Evolutionary conservation across 2,888 invertebrate species (phyloP).

Genomic region (Pyrgus malvae): DNA sequence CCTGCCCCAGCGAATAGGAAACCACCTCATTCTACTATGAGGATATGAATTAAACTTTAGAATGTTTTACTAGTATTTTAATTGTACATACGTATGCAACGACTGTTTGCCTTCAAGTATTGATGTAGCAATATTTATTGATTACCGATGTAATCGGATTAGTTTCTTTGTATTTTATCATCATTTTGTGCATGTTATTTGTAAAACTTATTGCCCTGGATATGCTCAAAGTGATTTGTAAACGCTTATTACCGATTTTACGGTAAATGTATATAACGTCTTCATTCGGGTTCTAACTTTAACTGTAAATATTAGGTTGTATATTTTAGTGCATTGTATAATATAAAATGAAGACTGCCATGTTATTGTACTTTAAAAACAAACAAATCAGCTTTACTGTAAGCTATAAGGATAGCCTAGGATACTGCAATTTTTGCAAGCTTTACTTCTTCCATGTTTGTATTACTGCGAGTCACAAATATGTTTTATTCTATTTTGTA

Average conservation of each 20-base stretch:
- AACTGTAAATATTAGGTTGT: slow-evolving; percentile 71
- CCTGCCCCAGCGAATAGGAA: slow-evolving; percentile 69
- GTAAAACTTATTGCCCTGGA: slow-evolving; percentile 52
- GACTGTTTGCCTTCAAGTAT: slow-evolving; percentile 76
- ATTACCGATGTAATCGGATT: slow-evolving; percentile 71
- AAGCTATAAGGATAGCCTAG: slow-evolving; percentile 73
- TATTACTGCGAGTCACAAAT: slow-evolving; percentile 32
- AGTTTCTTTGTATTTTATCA: slow-evolving; percentile 48
- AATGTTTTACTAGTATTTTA: slow-evolving; percentile 40
- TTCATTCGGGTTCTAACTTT: slow-evolving; percentile 72
- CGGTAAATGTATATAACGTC: slow-evolving; percentile 76
- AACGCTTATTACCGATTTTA: slow-evolving; percentile 80
- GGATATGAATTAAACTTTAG: slow-evolving; percentile 60
- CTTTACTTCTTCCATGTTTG: slow-evolving; percentile 37
- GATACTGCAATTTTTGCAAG: slow-evolving; percentile 44
- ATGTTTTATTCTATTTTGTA: slow-evolving; percentile 10
- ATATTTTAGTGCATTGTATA: slow-evolving; percentile 68
- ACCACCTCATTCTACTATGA: slow-evolving; percentile 75
- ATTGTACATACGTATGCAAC: slow-evolving; percentile 62
- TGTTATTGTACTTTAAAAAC: slow-evolving; percentile 67
- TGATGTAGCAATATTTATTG: slow-evolving; percentile 73
- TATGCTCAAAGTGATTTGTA: slow-evolving; percentile 78
- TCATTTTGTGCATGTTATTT: slow-evolving; percentile 76
- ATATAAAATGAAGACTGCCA: slow-evolving; percentile 79
- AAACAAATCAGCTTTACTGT: slow-evolving; percentile 75